Percentiles rank a stretch among this genome's conserved stretches.
phyloP scores from a whole-genome alignment of 2,797 vertebrate genomes.

The Astyanax mexicanus region DNA sequence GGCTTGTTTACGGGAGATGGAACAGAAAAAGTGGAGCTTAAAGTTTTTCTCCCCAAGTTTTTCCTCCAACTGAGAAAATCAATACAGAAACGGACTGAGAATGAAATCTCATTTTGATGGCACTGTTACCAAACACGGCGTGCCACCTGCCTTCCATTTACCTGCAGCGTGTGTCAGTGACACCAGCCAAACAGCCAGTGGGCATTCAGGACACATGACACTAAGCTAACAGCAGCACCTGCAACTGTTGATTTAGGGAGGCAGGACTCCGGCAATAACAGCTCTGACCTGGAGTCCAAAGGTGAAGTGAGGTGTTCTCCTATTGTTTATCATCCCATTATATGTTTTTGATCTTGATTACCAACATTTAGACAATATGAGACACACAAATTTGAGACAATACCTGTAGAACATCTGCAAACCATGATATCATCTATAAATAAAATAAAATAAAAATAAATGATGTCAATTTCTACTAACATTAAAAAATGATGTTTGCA shows the following conservation, averaged over 20 bases:
- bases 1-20: not conserved
- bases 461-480: too few species aligned
- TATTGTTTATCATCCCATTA: too few species aligned
- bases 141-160: not conserved
- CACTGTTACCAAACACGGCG: not conserved
- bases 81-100: slow-evolving; percentile 15
- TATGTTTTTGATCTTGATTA: too few species aligned
- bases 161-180: not conserved
- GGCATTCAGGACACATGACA: not conserved
- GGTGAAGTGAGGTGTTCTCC: too few species aligned
- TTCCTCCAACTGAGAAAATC: slow-evolving; percentile 14
- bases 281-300: not conserved
- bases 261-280: not conserved
- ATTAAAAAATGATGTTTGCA: too few species aligned
- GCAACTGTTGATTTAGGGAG: not conserved
- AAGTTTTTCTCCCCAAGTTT: not conserved
- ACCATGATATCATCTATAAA: too few species aligned
- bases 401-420: too few species aligned
- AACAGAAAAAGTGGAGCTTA: not conserved
- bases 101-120: not conserved
- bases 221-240: not conserved
- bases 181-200: not conserved
- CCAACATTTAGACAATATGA: too few species aligned
- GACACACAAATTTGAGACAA: too few species aligned
- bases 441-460: too few species aligned